Conservation (phyloP, 2,113 vertebrate genomes). For the Pterocles orientalis region DNA sequence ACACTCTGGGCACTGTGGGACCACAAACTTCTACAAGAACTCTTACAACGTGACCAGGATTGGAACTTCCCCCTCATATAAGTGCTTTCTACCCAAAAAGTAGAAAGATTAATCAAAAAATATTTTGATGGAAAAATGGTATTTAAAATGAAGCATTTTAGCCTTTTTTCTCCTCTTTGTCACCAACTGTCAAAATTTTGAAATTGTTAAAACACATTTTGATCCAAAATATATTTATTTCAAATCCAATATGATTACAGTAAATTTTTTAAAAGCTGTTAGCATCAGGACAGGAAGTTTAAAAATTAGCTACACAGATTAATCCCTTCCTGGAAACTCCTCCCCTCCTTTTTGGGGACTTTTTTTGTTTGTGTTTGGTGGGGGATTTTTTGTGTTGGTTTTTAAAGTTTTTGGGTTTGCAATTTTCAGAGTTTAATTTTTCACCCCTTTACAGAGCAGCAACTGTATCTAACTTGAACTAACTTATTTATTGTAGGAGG, state of each 20-base stretch:
- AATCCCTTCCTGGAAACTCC: neutral
- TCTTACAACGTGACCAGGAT: neutral
- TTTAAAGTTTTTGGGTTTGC: neutral
- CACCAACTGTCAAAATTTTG: neutral
- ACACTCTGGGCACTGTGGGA: neutral
- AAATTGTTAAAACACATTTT: neutral
- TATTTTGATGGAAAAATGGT: neutral
- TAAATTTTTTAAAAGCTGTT: neutral
- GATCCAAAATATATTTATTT: neutral
- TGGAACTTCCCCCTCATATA: rapidly evolving
- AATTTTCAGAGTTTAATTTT: neutral
- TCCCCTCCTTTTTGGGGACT: neutral
- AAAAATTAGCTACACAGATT: neutral
- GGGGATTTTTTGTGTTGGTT: neutral
- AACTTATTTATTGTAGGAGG: neutral
- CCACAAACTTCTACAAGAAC: neutral
- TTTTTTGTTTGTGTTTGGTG: neutral
- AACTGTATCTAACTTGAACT: neutral
- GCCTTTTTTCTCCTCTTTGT: neutral
- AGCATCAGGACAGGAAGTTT: neutral
- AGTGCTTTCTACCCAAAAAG: neutral
- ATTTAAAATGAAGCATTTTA: neutral
- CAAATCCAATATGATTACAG: neutral
- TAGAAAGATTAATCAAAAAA: neutral
- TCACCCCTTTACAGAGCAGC: neutral